Base-by-base conservation (phyloP, 2,113 vertebrate genomes). In the Oncorhynchus tshawytscha region DNA sequence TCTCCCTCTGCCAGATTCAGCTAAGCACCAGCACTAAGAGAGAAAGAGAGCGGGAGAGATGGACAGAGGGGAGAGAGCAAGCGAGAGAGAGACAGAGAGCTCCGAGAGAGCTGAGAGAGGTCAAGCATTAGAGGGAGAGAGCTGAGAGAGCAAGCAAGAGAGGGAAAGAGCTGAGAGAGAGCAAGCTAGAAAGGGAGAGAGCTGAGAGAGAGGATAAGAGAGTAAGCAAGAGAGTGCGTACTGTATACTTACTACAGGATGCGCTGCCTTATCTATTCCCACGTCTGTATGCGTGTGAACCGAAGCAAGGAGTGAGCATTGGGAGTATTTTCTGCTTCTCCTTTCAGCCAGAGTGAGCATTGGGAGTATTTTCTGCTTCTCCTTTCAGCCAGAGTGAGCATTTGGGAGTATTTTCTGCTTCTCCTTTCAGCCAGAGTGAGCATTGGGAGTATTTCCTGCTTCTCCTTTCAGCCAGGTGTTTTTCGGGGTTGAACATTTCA, bases 261-360 rank as follows among this genome's bases (percentile, higher is more conserved):
- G 76, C 75, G 67, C 85, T 81, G 76, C 73, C 66, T 71, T 80
- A 79, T 81, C 86, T 76, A 80, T 70, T 79, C 73, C 70, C 74
- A 76, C 74, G 54, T 80, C 82, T 77, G 78, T 76, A 78, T 81
- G 78, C 74, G 74, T 27, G 75, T 75, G 81, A 74, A 59, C 25
- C 29, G 76, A 75, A 84, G 79, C 76, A 57, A 70, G 45, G 70
- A 51, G 29, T 22, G 79, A 79, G 72, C 71, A 62, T 60, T 18
- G 71, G 72, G 79, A 9, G 12, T 9, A 71, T 65, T 72, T 75
- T 71, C n/a, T 31, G 67, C 85, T 68, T 48, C 76, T 75, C 72
- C 81, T 86, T 82, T 22, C 12, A 78, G 73, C 70, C 27, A 29
- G 0, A 27, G 27, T 27, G 27, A 27, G 27, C 27, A 27, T 60